A percentile compares a stretch with the other conserved stretches of the same genome.
These are phyloP conservation scores for Oikopleura albicans DNA, from an alignment of 23 tunicate species.

Conservation along the genomic window DNA sequence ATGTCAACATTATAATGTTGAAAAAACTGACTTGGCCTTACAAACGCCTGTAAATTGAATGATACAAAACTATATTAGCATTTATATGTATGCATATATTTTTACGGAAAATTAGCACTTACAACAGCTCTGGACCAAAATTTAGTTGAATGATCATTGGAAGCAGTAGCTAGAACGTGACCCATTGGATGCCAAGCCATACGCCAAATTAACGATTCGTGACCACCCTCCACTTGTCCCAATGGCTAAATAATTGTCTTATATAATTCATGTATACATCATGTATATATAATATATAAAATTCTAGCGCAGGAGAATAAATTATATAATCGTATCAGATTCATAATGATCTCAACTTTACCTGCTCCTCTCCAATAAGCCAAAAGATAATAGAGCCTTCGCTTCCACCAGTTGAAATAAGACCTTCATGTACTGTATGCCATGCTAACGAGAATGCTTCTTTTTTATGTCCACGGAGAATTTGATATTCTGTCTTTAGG, in stretches of 20 bases:
- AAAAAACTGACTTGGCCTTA: no score
- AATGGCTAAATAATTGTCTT: constrained; percentile 18
- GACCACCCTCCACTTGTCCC: constrained; percentile 82
- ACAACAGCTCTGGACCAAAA: constrained; percentile 3
- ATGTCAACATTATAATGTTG: no score
- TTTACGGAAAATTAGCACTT: no score
- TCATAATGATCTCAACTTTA: not conserved
- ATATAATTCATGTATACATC: no score
- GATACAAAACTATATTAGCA: no score
- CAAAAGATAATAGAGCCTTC: constrained; percentile 88
- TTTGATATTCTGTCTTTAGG: constrained; percentile 61
- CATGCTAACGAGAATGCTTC: constrained; percentile 95
- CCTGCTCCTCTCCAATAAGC: constrained; percentile 78
- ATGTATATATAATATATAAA: no score
- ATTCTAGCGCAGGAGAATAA: no score
- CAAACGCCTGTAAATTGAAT: no score
- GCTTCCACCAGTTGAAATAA: constrained; percentile 90
- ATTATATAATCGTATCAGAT: no score
- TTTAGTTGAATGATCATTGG: constrained; percentile 96
- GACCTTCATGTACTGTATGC: constrained; percentile 93
- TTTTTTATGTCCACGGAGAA: constrained; percentile 85
- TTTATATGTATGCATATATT: no score
- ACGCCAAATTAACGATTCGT: constrained; percentile 89
- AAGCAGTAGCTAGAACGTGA: constrained; percentile 85
- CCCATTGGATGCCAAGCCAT: constrained; percentile 99